Evolutionary conservation across 2,888 invertebrate genomes (phyloP).

Genomic region (Cacoxenus indagator): DNA sequence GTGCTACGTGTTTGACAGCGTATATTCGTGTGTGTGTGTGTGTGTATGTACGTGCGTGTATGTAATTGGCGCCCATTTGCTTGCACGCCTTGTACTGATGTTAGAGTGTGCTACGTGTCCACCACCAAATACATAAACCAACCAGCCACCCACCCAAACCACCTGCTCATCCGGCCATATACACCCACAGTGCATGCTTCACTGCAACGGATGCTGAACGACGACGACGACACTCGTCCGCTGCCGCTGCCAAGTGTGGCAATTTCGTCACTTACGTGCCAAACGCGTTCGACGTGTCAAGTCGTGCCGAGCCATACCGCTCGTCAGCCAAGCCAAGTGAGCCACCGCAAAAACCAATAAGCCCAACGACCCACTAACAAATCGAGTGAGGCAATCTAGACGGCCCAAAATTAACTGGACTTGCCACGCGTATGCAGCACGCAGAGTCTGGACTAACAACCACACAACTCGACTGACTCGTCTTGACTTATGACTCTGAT

Average conservation of each 20-base stretch:
- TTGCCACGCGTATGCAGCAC: constrained; percentile 39
- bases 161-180: no score
- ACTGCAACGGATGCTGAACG: constrained; percentile 15
- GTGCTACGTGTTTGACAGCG: constrained; percentile 37
- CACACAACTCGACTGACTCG: no score
- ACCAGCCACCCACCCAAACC: constrained; percentile 1
- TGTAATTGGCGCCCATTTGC: constrained; percentile 59
- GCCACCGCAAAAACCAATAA: background rate
- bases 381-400: background rate
- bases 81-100: constrained; percentile 39
- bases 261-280: constrained; percentile 53
- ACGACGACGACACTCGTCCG: background rate
- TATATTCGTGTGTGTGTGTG: constrained; percentile 37
- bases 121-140: constrained; percentile 18
- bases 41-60: constrained; percentile 34
- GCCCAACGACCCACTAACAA: background rate
- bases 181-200: no score
- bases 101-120: constrained; percentile 17
- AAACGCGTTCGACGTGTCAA: constrained; percentile 46
- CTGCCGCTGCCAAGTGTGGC: constrained; percentile 37
- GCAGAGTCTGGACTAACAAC: no score
- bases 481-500: constrained; percentile 35
- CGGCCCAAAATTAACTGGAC: constrained; percentile 46
- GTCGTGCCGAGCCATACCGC: no score
- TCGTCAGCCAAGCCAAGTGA: background rate